Evolutionary conservation across 2,888 invertebrate species (phyloP).

Genomic region (Amblyteles armatorius): DNA sequence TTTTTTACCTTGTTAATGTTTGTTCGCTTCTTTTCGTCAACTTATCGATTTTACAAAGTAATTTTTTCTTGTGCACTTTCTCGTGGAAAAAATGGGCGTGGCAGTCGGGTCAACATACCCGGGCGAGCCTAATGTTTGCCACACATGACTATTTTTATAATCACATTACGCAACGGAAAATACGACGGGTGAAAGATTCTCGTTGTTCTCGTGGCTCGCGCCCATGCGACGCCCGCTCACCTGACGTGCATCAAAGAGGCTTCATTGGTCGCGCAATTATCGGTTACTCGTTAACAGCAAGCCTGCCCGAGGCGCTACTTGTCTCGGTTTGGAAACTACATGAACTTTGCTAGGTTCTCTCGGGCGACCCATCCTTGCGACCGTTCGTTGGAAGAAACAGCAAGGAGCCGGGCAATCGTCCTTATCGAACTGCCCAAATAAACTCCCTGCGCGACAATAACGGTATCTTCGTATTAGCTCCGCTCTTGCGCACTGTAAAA

Average conservation of each 20-base stretch:
- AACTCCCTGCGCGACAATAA: not conserved
- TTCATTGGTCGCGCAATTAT: slow-evolving; percentile 61
- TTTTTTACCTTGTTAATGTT: too few species aligned
- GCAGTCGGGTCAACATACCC: not conserved
- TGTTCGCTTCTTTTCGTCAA: not conserved
- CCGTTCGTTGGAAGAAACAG: not conserved
- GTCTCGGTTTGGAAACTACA: not conserved
- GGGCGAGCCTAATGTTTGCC: not conserved
- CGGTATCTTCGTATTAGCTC: not conserved
- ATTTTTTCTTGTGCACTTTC: not conserved
- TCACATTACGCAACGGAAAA: slow-evolving; percentile 28
- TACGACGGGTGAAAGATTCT: slow-evolving; percentile 11
- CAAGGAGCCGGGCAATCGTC: not conserved
- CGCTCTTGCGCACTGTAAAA: not conserved
- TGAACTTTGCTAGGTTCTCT: slow-evolving; percentile 4
- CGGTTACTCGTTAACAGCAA: slow-evolving; percentile 58
- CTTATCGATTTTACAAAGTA: not conserved
- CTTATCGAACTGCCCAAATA: slow-evolving; percentile 6
- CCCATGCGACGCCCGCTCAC: slow-evolving; percentile 17
- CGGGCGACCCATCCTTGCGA: not conserved
- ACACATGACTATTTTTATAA: slow-evolving; percentile 1
- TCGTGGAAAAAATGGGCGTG: slow-evolving; percentile 1
- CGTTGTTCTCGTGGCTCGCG: slow-evolving; percentile 1
- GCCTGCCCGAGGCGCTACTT: not conserved
- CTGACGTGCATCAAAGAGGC: slow-evolving; percentile 26